phyloP scores from a whole-genome alignment of 2,888 invertebrate species.

The Eulithis testata region DNA sequence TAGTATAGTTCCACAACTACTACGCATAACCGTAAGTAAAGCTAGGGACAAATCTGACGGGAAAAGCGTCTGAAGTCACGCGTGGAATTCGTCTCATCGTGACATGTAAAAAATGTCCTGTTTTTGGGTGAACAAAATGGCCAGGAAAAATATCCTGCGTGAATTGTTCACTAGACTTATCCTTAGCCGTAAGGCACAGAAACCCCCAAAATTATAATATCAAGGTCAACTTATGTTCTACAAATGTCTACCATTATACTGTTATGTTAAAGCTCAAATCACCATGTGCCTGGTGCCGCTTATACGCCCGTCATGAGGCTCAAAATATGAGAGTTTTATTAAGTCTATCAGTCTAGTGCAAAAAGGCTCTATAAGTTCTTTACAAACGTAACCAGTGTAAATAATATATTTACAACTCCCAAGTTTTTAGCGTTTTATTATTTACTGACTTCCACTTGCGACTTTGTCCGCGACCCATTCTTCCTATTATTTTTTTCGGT shows the following conservation, averaged over 20 bases:
- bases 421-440: no score
- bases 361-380: no score
- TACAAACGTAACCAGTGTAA: no score
- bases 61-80: not conserved
- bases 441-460: no score
- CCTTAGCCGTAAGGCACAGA: not conserved
- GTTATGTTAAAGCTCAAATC: not conserved
- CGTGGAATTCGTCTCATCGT: not conserved
- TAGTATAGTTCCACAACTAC: not conserved
- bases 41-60: not conserved
- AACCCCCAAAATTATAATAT: not conserved
- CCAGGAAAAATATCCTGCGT: not conserved
- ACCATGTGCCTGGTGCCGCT: not conserved
- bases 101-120: not conserved
- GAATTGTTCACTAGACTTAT: not conserved
- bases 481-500: no score
- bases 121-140: not conserved
- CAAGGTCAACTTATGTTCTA: not conserved
- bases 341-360: no score
- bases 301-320: not conserved
- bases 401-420: no score
- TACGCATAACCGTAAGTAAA: no score
- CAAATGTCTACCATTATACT: not conserved
- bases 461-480: no score
- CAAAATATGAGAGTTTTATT: no score